These are phyloP conservation scores for Anabacerthia variegaticeps DNA, from an alignment of 2,797 vertebrate species.

Conservation along the genomic window DNA sequence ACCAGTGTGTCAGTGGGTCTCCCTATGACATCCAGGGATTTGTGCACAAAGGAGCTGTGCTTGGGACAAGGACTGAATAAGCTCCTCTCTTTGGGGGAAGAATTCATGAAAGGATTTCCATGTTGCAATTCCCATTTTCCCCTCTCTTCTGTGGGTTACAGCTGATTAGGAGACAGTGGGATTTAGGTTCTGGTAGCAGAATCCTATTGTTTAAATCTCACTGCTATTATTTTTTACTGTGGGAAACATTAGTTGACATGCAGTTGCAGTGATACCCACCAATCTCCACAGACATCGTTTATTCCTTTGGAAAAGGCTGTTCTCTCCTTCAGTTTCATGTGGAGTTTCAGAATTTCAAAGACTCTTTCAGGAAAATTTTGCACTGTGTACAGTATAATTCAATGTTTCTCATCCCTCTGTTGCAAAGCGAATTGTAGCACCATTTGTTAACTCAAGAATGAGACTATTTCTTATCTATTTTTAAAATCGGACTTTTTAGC, in stretches of 20 bases:
- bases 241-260: background rate
- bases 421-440: constrained; percentile 7
- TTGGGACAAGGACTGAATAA: background rate
- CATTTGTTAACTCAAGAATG: background rate
- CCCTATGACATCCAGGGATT: background rate
- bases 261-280: background rate
- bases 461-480: constrained; percentile 42
- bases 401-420: constrained; percentile 2
- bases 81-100: background rate
- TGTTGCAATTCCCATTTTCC: background rate
- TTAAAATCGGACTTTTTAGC: constrained; percentile 36
- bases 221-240: constrained; percentile 2
- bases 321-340: background rate
- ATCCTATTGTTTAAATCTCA: background rate
- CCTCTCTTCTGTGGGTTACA: background rate
- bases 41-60: background rate
- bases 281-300: background rate
- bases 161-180: background rate
- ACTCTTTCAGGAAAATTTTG: background rate
- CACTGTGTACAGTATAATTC: background rate
- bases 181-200: background rate
- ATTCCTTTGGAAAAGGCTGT: constrained; percentile 30
- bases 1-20: background rate
- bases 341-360: constrained; percentile 18
- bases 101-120: background rate